phyloP scores from a whole-genome alignment of 2,113 vertebrate species.

The Urocynchramus pylzowi region DNA sequence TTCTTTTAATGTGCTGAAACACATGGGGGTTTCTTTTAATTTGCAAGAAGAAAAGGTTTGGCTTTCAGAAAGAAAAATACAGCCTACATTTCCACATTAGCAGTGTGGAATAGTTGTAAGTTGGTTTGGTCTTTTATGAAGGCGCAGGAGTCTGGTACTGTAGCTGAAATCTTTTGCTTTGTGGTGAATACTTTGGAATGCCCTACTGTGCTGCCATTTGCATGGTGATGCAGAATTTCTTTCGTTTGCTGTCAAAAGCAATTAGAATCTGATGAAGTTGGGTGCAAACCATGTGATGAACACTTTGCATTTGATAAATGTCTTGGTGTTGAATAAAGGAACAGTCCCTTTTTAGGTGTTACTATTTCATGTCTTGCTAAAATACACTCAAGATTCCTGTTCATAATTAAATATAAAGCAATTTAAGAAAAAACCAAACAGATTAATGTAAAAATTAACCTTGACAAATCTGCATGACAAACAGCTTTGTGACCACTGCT shows the following conservation, averaged over 20 bases:
- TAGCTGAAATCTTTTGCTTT: background rate
- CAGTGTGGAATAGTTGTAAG: background rate
- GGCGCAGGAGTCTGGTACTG: accelerated
- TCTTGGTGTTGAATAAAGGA: background rate
- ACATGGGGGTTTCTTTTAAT: background rate
- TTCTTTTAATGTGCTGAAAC: background rate
- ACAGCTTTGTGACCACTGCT: background rate
- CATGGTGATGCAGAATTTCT: background rate
- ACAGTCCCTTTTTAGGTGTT: background rate
- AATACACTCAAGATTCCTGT: background rate
- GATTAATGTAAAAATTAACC: background rate
- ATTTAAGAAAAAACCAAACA: background rate
- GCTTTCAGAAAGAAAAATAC: background rate
- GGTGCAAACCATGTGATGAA: background rate
- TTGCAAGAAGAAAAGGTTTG: background rate
- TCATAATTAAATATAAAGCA: background rate
- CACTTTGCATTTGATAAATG: background rate
- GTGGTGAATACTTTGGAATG: background rate
- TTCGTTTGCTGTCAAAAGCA: background rate
- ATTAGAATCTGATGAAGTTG: background rate
- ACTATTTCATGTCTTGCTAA: background rate
- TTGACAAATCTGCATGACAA: background rate
- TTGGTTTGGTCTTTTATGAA: background rate
- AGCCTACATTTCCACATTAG: background rate
- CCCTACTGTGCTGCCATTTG: background rate